Evolutionary conservation across 2,113 vertebrate genomes (phyloP).

Genomic region (Puffinus mauretanicus): DNA sequence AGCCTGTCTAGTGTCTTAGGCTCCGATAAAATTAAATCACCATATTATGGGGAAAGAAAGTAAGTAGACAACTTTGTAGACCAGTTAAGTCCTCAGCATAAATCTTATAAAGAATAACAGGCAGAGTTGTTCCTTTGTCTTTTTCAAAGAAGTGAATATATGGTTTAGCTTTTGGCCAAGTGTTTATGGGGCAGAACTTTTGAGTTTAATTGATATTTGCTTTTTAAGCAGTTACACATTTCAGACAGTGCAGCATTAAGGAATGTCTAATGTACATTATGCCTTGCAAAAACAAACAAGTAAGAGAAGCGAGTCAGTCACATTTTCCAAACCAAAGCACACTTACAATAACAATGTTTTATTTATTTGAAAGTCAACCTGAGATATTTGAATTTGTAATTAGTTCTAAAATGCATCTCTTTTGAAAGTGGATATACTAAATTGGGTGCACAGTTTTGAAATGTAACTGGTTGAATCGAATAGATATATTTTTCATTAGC

Average conservation of each 20-base stretch:
- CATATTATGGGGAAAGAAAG: not conserved
- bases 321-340: conserved; percentile 74
- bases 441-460: conserved; percentile 13
- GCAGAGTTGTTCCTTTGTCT: conserved; percentile 54
- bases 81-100: not conserved
- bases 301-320: conserved; percentile 73
- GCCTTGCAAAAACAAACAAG: conserved; percentile 81
- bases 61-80: not conserved
- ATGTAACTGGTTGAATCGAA: conserved; percentile 13
- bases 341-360: conserved; percentile 78
- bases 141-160: conserved; percentile 40
- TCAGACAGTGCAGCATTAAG: conserved; percentile 69
- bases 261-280: conserved; percentile 72
- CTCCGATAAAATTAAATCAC: not conserved
- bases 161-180: conserved; percentile 54
- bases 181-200: conserved; percentile 68
- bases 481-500: not conserved
- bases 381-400: conserved; percentile 69
- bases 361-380: conserved; percentile 76
- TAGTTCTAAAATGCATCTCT: conserved; percentile 42
- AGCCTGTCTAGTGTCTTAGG: not conserved
- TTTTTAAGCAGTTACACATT: conserved; percentile 78
- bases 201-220: conserved; percentile 80
- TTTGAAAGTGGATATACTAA: conserved; percentile 31
- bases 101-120: conserved; percentile 13